Evolutionary conservation across 1,140 invertebrate genomes (phyloP), one percentile per base, ranked within the genome.

Genomic region (Rhopalosiphum maidis): DNA sequence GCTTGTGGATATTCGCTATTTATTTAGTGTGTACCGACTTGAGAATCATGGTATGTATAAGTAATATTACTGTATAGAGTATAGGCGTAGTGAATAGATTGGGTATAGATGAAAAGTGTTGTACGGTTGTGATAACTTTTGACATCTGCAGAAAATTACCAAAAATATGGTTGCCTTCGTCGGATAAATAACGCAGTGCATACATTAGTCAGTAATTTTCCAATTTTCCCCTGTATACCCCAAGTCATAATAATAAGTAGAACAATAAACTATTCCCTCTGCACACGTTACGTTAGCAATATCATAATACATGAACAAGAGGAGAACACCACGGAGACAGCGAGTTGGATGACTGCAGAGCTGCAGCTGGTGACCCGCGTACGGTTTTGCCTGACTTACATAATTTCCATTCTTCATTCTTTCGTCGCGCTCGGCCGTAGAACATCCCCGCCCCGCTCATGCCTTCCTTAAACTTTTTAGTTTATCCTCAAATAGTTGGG

Each of bases 401-500:
- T 77, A 77, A 77, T 77, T 77, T 77, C 60, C 15, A 77, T n/a
- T n/a, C n/a, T 77, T 77, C 60, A 35, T n/a, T 18, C 30, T n/a
- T 15, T n/a, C 11, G 30, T 11, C 60, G 11, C 48, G 11, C 48
- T 51, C 48, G 48, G 18, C 60, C n/a, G n/a, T n/a, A 77, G n/a
- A 51, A n/a, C 30, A 30, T n/a, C 15, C 15, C 15, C 9, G 0
- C 4, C 11, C 60, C 30, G 5, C 60, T n/a, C 30, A 15, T 30
- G 0, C 11, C 11, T n/a, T n/a, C 15, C 55, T 11, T 37, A 55
- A 54, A 51, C n/a, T 51, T 51, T 18, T n/a, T 22, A 9, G 48
- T 90, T 55, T 55, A 55, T 18, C 88, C 88, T 35, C 22, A 55
- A 90, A 90, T 90, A 90, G 51, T 90, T 89, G 48, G 37, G 51